A percentile compares a stretch with the other conserved stretches of the same genome.
Conservation (phyloP, 1,140 invertebrate species). For the Cephus cinctus region DNA sequence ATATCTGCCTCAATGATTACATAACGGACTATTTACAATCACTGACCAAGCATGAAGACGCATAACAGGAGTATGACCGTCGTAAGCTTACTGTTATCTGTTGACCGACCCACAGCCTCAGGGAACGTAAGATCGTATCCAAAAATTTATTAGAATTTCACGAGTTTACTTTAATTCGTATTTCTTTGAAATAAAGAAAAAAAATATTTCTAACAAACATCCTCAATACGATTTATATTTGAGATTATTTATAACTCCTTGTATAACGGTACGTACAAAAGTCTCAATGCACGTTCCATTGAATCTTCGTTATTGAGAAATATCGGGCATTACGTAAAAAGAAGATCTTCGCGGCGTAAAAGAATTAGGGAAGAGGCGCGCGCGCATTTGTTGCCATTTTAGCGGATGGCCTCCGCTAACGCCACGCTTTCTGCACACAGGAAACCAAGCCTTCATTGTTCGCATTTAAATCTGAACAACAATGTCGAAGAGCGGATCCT, state of each 20-base stretch:
- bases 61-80: conserved; percentile 7
- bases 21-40: neutral
- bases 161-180: too few relatives aligned
- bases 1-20: neutral
- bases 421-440: conserved; percentile 25
- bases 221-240: too few relatives aligned
- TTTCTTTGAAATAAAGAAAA: too few relatives aligned
- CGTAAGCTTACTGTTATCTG: conserved; percentile 5
- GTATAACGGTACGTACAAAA: too few relatives aligned
- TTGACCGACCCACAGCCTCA: conserved; percentile 2
- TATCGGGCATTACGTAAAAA: too few relatives aligned
- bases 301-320: too few relatives aligned
- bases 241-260: too few relatives aligned
- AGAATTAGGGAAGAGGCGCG: conserved; percentile 4
- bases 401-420: conserved; percentile 16
- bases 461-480: neutral
- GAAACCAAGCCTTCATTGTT: conserved; percentile 18
- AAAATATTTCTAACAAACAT: too few relatives aligned
- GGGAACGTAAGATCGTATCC: too few relatives aligned
- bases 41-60: conserved; percentile 9
- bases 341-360: too few relatives aligned
- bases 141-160: too few relatives aligned
- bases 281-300: too few relatives aligned
- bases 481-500: conserved; percentile 10
- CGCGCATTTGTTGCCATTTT: conserved; percentile 15